Base-by-base conservation (phyloP, 2,888 invertebrate genomes). In the Drosophila paucipuncta region DNA sequence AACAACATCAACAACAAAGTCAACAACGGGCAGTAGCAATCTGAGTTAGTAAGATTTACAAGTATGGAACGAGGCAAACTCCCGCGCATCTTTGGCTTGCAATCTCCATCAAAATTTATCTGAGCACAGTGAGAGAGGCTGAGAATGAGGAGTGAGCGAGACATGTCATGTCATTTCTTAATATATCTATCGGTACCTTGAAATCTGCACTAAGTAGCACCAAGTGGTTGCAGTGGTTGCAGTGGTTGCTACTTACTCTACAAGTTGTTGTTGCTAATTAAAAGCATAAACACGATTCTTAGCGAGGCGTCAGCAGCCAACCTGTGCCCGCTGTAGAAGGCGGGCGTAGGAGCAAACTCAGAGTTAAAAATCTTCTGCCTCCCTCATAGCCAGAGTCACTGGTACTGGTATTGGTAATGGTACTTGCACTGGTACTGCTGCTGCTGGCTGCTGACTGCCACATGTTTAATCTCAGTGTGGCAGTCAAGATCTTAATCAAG, bases 281-380 rank as follows among this genome's bases (percentile, higher is more conserved):
- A 90, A 90, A 90, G 91, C 88, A 89, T 88, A 89, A 89, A 90
- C 90, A 90, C 89, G 90, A 90, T 88, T 90, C 90, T 87, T 85
- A 89, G 85, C 87, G 77, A 88, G 89, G 87, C 87, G 87, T 88
- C 80, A 84, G 68, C 65, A 55, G 71, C 55, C 75, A 73, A 78
- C 80, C 76, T 80, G 80, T 78, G 80, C 63, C 77, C 47, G 22
- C 58, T 62, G 73, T 65, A 78, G 83, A 53, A 80, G 82, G 77
- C 82, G 69, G 69, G 77, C 72, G 84, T 82, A 81, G 79, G 75
- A 76, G 78, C 66, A 41, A 57, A 43, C 60, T 54, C 43, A 37
- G 18, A 64, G 61, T 72, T 68, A 53, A 65, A 61, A 57, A 65
- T 71, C 62, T 70, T 52, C 22, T 33, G 58, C 58, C 70, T 63